Percentiles rank a stretch among this genome's conserved stretches.
These are phyloP conservation scores for Rhodophaea formosa DNA, from an alignment of 2,888 invertebrate genomes.

Conservation along the genomic window DNA sequence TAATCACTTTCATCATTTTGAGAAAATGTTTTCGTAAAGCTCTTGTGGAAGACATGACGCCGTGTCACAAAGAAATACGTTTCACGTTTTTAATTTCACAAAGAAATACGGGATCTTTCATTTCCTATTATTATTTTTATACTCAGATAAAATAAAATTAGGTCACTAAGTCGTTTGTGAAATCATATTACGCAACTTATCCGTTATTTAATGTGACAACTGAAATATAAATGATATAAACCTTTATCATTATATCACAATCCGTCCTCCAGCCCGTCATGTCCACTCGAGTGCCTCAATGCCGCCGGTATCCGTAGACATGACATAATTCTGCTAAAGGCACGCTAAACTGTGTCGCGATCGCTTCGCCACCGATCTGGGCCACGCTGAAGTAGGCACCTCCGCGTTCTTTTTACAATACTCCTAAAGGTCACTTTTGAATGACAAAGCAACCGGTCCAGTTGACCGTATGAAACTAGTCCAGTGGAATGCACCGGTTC, in stretches of 20 bases:
- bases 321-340: conserved; percentile 46
- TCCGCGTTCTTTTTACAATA: conserved; percentile 25
- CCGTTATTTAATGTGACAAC: conserved; percentile 1
- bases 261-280: conserved; percentile 21
- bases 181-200: neutral
- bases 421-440: conserved; percentile 27
- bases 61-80: no score
- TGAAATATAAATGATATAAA: neutral
- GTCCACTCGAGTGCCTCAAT: conserved; percentile 8
- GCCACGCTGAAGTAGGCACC: conserved; percentile 29
- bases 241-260: neutral
- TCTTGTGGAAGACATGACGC: no score
- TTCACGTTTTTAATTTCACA: neutral
- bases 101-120: neutral
- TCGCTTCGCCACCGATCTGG: conserved; percentile 44
- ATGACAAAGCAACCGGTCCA: conserved; percentile 28
- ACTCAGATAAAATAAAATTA: neutral
- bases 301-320: conserved; percentile 22
- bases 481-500: conserved; percentile 27
- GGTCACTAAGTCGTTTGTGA: neutral
- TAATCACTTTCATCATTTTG: conserved; percentile 1
- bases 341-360: conserved; percentile 38
- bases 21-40: neutral
- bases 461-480: conserved; percentile 24
- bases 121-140: no score